These are phyloP conservation scores for Sebastes matsubarae DNA, from an alignment of 2,797 vertebrate genomes.

Conservation along the genomic window DNA sequence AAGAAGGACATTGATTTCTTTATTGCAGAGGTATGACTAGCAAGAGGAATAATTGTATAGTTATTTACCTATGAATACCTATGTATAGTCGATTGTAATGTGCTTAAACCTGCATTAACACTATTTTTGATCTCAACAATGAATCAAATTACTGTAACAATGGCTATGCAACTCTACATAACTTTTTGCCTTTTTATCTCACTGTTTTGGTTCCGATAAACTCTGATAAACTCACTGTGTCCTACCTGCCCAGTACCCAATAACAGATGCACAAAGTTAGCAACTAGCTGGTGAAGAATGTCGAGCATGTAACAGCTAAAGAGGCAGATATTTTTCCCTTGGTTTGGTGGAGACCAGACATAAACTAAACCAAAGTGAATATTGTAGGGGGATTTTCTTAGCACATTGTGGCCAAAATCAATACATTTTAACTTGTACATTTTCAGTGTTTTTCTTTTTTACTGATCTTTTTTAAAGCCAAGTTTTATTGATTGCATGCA, in stretches of 20 bases:
- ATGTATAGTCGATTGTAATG: background rate
- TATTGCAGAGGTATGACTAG: constrained; percentile 87
- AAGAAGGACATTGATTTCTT: constrained; percentile 92
- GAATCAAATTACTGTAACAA: background rate
- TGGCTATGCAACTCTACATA: background rate
- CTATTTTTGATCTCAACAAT: background rate
- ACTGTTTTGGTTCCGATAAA: background rate
- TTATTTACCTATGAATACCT: background rate
- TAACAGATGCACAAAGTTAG: background rate
- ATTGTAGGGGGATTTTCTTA: background rate
- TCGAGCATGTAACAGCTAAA: background rate
- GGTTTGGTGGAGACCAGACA: background rate
- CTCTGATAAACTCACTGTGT: background rate
- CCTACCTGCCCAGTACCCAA: background rate
- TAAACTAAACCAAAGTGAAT: background rate
- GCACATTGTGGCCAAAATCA: background rate
- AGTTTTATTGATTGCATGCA: background rate
- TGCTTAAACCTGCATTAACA: background rate
- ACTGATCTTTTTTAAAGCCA: background rate
- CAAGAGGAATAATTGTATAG: background rate
- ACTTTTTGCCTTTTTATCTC: background rate
- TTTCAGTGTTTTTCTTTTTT: background rate
- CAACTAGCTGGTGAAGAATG: background rate
- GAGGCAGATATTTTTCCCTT: background rate
- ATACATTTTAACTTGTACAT: background rate